phyloP scores from a whole-genome alignment of 2,888 invertebrate species.

The Sarcophaga caerulescens region DNA sequence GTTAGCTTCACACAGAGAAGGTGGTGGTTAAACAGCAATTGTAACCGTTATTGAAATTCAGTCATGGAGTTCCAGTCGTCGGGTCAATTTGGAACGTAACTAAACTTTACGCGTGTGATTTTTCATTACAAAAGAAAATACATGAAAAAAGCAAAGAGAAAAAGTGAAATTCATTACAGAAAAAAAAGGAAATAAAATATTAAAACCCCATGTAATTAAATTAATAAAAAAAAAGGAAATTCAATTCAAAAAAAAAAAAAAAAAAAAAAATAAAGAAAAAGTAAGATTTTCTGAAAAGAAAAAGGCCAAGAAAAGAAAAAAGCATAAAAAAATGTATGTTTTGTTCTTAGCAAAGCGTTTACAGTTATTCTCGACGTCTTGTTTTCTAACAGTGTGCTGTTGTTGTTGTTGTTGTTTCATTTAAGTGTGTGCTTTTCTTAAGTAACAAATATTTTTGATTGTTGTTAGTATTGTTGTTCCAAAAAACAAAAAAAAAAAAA shows the following conservation, averaged over 20 bases:
- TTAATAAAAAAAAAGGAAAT: conserved; percentile 12
- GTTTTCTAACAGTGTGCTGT: not conserved
- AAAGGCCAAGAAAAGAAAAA: not conserved
- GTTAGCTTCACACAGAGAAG: conserved; percentile 37
- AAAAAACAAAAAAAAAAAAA: too few relatives aligned
- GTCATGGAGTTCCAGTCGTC: conserved; percentile 81
- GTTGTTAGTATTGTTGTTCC: not conserved
- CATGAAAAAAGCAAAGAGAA: conserved; percentile 31
- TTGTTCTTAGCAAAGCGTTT: conserved; percentile 17
- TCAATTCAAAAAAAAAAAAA: conserved; percentile 15
- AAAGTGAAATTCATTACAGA: conserved; percentile 32
- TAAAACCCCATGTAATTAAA: not conserved
- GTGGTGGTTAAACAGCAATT: conserved; percentile 63
- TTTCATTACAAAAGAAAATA: conserved; percentile 28
- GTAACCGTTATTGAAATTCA: conserved; percentile 70
- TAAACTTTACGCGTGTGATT: conserved; percentile 71
- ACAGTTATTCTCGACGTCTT: not conserved
- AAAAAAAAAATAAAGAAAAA: conserved; percentile 22
- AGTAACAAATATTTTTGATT: conserved; percentile 40
- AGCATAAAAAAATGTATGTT: conserved; percentile 20
- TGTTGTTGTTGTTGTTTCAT: conserved; percentile 34
- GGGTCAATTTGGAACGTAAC: conserved; percentile 79
- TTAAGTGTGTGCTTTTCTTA: conserved; percentile 37
- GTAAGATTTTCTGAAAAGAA: not conserved
- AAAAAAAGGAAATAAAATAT: conserved; percentile 31